Evolutionary conservation across 2,113 vertebrate species (phyloP), one percentile per base, ranked within the genome.

Genomic region (Erythrolamprus reginae): DNA sequence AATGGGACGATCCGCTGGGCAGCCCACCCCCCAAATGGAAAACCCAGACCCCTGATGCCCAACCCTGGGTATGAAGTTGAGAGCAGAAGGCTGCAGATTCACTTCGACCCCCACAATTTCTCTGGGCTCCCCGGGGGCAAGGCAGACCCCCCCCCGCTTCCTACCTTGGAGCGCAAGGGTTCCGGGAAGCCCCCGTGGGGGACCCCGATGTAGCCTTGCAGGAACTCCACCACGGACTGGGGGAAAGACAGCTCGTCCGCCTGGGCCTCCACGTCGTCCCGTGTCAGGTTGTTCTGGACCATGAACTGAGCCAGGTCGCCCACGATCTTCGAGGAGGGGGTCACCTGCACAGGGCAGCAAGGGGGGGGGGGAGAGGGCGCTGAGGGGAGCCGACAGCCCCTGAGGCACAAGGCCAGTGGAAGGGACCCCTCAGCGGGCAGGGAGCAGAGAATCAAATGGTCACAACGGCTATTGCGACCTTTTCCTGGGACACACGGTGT

Each of bases 291-390:
- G 86, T 99, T 99, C 97, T 99, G 99, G 90, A 99, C 99, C 99
- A 99, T 98, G 96, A 99, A 99, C 97, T 99, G 99, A 0, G 98
- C 99, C 96, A 99, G 95, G 95, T 99, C 99, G 0, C 99, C 99
- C 89, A 99, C 99, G 2, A 99, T 99, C 97, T 99, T 99, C 0
- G 99, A 99, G 19, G 98, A 98, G 0, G 99, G 99, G 0, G 99
- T 99, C 95, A 99, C 98, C 99, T 97, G 92, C 19, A 3, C 5
- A 13, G 42, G 51, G 38, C 10, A 12, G 15, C 26, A 42, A 77
- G 50, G 33, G 52, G 84, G 13, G 2, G 15, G 3, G 50, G 33
- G 52, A 58, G 13, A 4, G 15, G 3, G 0, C 24, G 1, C 3
- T 84, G 45, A 47, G 12, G 13, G 10, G 28, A n/a, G n/a, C n/a